Conservation (phyloP, 2,888 invertebrate genomes). For the Dendrolimus houi region DNA sequence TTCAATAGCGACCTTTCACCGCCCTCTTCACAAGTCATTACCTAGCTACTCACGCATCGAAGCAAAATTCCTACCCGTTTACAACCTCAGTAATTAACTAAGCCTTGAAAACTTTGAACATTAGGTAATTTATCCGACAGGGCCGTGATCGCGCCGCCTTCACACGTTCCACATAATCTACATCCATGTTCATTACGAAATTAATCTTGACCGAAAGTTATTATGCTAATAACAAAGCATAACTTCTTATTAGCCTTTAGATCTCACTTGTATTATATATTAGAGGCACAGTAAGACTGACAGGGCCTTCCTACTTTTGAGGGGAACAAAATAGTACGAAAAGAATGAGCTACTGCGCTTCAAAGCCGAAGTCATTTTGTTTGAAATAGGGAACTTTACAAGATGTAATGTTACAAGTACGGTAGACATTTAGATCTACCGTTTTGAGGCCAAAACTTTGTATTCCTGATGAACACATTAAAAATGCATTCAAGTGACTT, state of each 20-base stretch:
- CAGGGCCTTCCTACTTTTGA: no score
- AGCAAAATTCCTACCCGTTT: conserved; percentile 27
- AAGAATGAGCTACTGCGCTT: no score
- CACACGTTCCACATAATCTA: background rate
- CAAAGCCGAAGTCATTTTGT: no score
- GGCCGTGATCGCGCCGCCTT: conserved; percentile 19
- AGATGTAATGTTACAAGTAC: no score
- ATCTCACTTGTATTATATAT: no score
- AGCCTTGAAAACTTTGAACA: conserved; percentile 54
- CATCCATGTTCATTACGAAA: background rate
- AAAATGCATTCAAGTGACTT: conserved; percentile 14
- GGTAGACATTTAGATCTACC: no score
- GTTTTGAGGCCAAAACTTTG: no score
- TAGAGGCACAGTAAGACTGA: no score
- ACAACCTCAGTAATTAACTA: conserved; percentile 50
- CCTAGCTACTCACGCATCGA: conserved; percentile 34
- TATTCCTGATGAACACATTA: background rate
- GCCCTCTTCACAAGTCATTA: conserved; percentile 44
- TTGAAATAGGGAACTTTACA: no score
- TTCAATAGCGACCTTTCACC: conserved; percentile 24
- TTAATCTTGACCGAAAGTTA: background rate
- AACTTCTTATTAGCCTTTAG: no score
- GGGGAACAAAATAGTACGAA: no score
- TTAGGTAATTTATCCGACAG: conserved; percentile 44
- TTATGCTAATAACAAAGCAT: background rate